Evolutionary conservation across 2,797 vertebrate genomes (phyloP), one percentile per base, ranked within the genome.

Genomic region (Dendrocincla fuliginosa): DNA sequence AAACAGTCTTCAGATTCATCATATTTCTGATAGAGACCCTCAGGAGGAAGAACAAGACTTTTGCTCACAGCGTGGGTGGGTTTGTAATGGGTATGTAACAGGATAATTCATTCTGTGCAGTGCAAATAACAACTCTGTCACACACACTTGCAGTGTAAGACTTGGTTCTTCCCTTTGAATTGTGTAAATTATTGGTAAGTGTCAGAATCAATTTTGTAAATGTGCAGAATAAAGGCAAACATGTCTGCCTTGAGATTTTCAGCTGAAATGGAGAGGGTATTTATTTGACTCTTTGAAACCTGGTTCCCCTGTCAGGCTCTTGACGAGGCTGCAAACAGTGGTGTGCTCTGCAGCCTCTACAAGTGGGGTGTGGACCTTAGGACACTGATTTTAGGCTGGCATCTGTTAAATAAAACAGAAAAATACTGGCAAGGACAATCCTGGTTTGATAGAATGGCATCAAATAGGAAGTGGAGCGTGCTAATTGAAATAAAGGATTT

Each of bases 11-110:
- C 39, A 88, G 47, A 47, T 60, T 41, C 16, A 46, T 10, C 4
- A 11, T 70, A 16, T 82, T 71, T 84, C 25, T 50, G n/a, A 41
- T 2, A 24, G 37, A 71, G 8, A 37, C n/a, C 16, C 37, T 53
- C 24, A 33, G 28, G 27, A 56, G 30, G 16, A 53, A 69, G 42
- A 33, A 0, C 9, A 63, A 24, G 0, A 14, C 10, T 33, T 64
- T 57, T 46, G 12, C 8, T 6, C 10, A 2, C 30, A n/a, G 5
- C 1, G 0, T 77, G 15, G 2, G 20, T 42, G 3, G 1, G 64
- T 92, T 63, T 83, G 10, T 32, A 68, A 57, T 1, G 5, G 5
- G 1, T 70, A 19, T 80, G 17, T 6, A 32, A 9, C 10, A 35
- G 57, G 25, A 46, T 18, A 4, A 9, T 41, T 77, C 14, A 22